These are phyloP conservation scores for Galbula dea DNA, from an alignment of 2,113 vertebrate species.

Conservation along the genomic window DNA sequence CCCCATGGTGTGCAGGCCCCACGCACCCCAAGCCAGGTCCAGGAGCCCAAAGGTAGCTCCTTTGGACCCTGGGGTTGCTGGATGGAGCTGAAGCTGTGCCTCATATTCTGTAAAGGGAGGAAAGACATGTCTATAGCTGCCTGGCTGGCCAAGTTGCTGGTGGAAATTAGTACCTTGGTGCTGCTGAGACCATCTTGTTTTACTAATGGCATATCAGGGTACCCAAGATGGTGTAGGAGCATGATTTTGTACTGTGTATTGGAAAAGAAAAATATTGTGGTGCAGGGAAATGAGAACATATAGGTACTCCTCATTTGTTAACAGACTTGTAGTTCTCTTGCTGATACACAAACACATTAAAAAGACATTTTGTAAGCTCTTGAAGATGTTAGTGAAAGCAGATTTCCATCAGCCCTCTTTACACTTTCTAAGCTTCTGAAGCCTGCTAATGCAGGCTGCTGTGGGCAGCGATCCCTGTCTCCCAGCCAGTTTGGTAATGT, in stretches of 20 bases:
- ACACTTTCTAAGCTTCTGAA: background rate
- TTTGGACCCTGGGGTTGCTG: rapidly evolving
- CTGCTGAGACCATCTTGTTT: background rate
- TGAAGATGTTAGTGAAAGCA: background rate
- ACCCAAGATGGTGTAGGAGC: background rate
- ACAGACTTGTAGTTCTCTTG: background rate
- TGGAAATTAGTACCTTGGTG: background rate
- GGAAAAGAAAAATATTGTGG: background rate
- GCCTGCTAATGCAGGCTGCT: background rate
- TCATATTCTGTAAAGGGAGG: background rate
- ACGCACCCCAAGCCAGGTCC: rapidly evolving
- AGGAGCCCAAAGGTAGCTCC: background rate
- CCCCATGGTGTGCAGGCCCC: rapidly evolving
- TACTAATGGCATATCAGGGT: background rate
- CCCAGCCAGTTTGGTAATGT: background rate
- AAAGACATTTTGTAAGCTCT: background rate
- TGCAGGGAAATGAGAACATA: background rate
- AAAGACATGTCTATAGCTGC: background rate
- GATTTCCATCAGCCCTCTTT: background rate
- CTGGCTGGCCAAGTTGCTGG: background rate
- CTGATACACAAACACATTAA: background rate
- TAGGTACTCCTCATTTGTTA: background rate
- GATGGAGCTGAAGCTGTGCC: background rate
- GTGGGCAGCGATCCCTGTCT: background rate
- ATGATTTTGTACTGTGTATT: background rate